phyloP scores from a whole-genome alignment of 2,113 vertebrate species.

The Eleginops maclovinus region DNA sequence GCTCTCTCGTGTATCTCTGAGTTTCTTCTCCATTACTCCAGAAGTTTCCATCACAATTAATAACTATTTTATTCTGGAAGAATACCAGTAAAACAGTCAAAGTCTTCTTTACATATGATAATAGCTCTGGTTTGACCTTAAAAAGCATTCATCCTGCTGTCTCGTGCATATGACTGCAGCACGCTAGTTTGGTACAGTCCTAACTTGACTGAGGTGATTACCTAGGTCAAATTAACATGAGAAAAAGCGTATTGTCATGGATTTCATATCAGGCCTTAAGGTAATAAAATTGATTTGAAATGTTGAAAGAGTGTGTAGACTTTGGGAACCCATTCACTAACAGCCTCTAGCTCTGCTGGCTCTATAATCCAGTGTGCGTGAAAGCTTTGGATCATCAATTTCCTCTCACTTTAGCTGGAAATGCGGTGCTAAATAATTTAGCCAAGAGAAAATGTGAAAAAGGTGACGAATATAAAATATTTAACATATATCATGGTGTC shows the following conservation, averaged over 20 bases:
- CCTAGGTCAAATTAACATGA: not conserved
- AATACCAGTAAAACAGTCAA: not conserved
- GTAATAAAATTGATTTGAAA: slow-evolving; percentile 34
- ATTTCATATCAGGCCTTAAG: slow-evolving; percentile 15
- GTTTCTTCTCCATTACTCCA: too few species aligned
- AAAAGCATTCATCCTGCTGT: not conserved
- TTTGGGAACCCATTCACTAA: slow-evolving; percentile 7
- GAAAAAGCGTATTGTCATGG: slow-evolving; percentile 15
- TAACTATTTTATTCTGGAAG: not conserved
- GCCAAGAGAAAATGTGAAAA: slow-evolving; percentile 49
- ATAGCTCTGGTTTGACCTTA: not conserved
- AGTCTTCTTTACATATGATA: not conserved
- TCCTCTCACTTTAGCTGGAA: slow-evolving; percentile 56
- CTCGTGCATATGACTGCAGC: not conserved
- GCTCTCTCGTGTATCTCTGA: too few species aligned
- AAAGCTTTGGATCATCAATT: slow-evolving; percentile 63
- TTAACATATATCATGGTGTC: slow-evolving; percentile 40
- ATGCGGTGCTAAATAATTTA: slow-evolving; percentile 68
- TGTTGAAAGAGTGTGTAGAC: slow-evolving; percentile 18
- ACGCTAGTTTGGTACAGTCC: not conserved
- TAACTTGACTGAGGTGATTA: not conserved
- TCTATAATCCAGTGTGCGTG: slow-evolving; percentile 46
- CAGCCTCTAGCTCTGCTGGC: slow-evolving; percentile 28
- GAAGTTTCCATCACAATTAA: too few species aligned
- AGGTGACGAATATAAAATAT: slow-evolving; percentile 49